Conservation (phyloP, 2,888 invertebrate species). For the Lepidochitona cinerea region DNA sequence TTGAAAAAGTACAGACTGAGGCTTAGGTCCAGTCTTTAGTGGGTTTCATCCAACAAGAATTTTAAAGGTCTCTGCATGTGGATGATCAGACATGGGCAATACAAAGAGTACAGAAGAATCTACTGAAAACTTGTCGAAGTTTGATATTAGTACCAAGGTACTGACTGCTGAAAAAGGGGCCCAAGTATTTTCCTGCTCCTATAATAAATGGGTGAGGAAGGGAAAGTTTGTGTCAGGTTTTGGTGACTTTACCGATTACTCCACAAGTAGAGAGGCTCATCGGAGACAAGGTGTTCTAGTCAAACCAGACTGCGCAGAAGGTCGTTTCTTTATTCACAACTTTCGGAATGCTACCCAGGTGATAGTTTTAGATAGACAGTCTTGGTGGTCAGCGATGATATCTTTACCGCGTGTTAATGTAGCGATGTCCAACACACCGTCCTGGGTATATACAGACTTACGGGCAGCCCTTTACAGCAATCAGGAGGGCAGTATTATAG, state of each 20-base stretch:
- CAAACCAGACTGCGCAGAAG: slow-evolving; percentile 48
- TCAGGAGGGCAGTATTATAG: slow-evolving; percentile 43
- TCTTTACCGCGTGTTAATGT: slow-evolving; percentile 32
- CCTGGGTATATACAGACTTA: slow-evolving; percentile 18
- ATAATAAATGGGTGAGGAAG: slow-evolving; percentile 41
- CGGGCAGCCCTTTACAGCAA: slow-evolving; percentile 32
- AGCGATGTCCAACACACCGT: slow-evolving; percentile 25
- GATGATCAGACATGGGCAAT: no score
- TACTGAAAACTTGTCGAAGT: background rate
- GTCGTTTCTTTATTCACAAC: slow-evolving; percentile 35
- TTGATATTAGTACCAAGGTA: background rate
- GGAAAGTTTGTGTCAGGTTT: slow-evolving; percentile 38
- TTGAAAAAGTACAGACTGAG: no score
- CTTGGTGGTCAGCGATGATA: slow-evolving; percentile 26
- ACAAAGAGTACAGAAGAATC: background rate
- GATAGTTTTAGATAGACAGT: slow-evolving; percentile 38
- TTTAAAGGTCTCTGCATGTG: no score
- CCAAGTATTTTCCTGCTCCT: slow-evolving; percentile 35
- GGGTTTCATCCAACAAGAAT: no score
- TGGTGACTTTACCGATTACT: slow-evolving; percentile 43
- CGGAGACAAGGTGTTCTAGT: slow-evolving; percentile 40
- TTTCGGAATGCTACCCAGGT: slow-evolving; percentile 37
- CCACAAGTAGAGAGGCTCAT: slow-evolving; percentile 34
- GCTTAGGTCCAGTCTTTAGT: no score
- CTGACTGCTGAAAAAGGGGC: background rate